Conservation (phyloP, 2,797 vertebrate species). For the Austrolebias charrua region DNA sequence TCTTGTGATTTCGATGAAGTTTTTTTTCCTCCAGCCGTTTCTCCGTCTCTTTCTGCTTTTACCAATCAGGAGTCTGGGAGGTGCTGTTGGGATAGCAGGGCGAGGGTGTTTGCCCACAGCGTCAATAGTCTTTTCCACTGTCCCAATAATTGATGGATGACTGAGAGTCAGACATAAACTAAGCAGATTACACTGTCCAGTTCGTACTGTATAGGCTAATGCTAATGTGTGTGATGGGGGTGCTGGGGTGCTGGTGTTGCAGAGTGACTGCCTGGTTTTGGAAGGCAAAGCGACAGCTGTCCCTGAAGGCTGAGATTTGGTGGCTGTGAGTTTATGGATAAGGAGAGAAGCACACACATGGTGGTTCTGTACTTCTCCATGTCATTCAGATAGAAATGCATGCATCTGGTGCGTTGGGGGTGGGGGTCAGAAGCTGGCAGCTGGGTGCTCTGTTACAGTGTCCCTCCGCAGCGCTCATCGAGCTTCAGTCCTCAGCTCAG, state of each 20-base stretch:
- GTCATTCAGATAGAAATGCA: slow-evolving; percentile 49
- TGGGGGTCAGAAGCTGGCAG: slow-evolving; percentile 62
- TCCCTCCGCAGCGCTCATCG: slow-evolving; percentile 52
- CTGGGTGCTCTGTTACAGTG: slow-evolving; percentile 61
- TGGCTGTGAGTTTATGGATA: slow-evolving; percentile 50
- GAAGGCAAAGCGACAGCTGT: slow-evolving; percentile 62
- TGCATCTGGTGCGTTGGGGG: slow-evolving; percentile 46
- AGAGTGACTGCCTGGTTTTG: slow-evolving; percentile 63
- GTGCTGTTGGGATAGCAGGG: slow-evolving; percentile 32
- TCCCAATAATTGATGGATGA: slow-evolving; percentile 76
- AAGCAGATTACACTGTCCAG: slow-evolving; percentile 70
- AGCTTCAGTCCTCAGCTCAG: slow-evolving; percentile 49
- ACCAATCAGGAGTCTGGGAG: slow-evolving; percentile 12
- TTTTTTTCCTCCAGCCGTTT: background rate
- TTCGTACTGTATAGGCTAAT: slow-evolving; percentile 56
- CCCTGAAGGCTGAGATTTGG: slow-evolving; percentile 51
- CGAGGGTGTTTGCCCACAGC: slow-evolving; percentile 67
- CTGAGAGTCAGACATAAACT: slow-evolving; percentile 69
- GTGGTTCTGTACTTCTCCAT: slow-evolving; percentile 21
- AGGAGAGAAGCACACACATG: slow-evolving; percentile 15
- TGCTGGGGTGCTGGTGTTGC: slow-evolving; percentile 26
- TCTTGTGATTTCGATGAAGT: slow-evolving; percentile 7
- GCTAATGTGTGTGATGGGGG: slow-evolving; percentile 30
- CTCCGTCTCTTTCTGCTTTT: background rate
- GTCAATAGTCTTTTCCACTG: slow-evolving; percentile 64